phyloP scores from a whole-genome alignment of 2,113 vertebrate genomes.

The Setophaga coronata region DNA sequence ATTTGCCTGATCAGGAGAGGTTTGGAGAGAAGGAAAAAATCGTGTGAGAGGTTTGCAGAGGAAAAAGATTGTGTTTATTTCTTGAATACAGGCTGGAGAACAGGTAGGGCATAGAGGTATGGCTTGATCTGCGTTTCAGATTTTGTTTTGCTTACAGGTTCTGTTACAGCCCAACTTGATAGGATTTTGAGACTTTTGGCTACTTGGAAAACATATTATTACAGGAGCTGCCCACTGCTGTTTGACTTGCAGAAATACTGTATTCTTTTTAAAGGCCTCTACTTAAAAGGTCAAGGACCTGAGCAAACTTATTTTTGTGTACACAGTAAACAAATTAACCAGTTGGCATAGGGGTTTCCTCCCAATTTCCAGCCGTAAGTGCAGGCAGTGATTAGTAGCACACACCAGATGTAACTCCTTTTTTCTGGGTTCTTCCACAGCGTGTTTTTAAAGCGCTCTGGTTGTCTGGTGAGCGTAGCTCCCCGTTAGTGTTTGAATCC shows the following conservation, averaged over 20 bases:
- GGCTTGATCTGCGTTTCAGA: rapidly evolving
- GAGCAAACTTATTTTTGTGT: constrained; percentile 36
- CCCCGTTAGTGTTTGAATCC: background rate
- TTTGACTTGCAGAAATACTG: background rate
- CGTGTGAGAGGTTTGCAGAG: background rate
- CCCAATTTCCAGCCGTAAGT: background rate
- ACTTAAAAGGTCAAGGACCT: constrained; percentile 35
- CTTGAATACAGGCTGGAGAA: background rate
- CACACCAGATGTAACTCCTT: rapidly evolving
- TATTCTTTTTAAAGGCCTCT: background rate
- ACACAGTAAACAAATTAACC: constrained; percentile 41
- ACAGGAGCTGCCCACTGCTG: background rate
- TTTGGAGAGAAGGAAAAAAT: background rate
- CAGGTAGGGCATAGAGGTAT: rapidly evolving
- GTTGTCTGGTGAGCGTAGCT: background rate
- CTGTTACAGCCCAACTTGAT: background rate
- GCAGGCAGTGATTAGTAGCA: background rate
- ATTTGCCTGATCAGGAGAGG: background rate
- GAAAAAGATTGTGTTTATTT: background rate
- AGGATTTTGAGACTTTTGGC: background rate
- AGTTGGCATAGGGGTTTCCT: background rate
- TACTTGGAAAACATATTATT: rapidly evolving
- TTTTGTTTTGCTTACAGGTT: background rate
- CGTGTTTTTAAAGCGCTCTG: background rate
- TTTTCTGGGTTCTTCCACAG: background rate